Base-by-base conservation (phyloP, 92 coral and sea anemone species). In the Plumapathes pennacea region DNA sequence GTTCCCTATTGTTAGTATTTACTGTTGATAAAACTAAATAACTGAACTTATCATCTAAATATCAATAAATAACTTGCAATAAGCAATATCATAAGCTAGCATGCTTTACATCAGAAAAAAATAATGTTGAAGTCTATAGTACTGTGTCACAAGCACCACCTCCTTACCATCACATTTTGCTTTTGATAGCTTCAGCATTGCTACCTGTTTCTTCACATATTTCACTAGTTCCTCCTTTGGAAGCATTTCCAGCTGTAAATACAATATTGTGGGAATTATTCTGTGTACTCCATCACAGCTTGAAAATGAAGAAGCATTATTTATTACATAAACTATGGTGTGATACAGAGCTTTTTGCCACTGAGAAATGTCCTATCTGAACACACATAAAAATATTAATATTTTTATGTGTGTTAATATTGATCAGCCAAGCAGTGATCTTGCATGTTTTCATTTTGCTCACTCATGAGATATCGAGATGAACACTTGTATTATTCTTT, bases 151-250 rank as follows among this genome's bases (percentile, higher is more conserved):
- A n/a, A n/a, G n/a, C n/a, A n/a, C n/a, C n/a, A n/a, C 15, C 22
- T 52, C 28, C 21, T 6, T 82, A 92, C 97, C 97, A 34, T 92
- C 96, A 66, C 94, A 88, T 61, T 84, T 83, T 67, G 84, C 64
- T 73, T 71, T 88, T 30, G 80, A 72, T 54, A 87, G 97, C 53
- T 92, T 92, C 30, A 88, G 68, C 32, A 76, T 54, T 25, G 88
- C 79, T 41, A 79, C 55, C 54, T 92, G 97, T 47, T 81, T 80
- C 68, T 68, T 92, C 60, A 92, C 89, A 59, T 75, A 92, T 39
- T 88, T 92, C 54, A 92, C 64, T 31, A 92, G 74, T 8, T 92
- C 97, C 67, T 87, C 97, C 69, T 79, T 92, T 0, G 96, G 77
- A 27, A 92, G 82, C 60, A 68, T 79, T 40, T 92, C 97, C 56